These are phyloP conservation scores for Ophthalmolycus amberensis DNA, from an alignment of 2,113 vertebrate species.

Conservation along the genomic window DNA sequence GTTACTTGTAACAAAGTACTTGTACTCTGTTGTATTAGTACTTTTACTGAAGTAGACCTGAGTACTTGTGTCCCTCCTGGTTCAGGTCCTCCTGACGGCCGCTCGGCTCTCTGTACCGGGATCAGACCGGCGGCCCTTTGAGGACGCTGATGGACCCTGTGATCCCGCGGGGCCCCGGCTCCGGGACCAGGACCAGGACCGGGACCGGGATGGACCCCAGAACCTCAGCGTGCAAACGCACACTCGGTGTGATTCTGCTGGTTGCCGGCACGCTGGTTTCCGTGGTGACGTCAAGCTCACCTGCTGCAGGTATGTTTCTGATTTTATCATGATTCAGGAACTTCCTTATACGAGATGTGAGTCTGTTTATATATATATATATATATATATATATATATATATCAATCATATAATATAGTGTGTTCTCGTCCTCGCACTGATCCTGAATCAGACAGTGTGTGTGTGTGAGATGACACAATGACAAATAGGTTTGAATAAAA, in stretches of 20 bases:
- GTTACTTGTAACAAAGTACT: too few species aligned
- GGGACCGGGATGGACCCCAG: slow-evolving; percentile 25
- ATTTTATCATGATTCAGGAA: too few species aligned
- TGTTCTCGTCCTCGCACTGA: too few species aligned
- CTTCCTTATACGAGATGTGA: too few species aligned
- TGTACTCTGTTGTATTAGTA: too few species aligned
- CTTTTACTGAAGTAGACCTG: too few species aligned
- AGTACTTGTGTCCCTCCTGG: neutral
- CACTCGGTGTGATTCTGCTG: slow-evolving; percentile 57
- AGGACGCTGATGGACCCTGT: slow-evolving; percentile 61
- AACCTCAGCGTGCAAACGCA: slow-evolving; percentile 27
- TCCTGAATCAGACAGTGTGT: slow-evolving; percentile 1
- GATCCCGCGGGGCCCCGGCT: slow-evolving; percentile 21
- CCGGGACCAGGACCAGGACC: neutral
- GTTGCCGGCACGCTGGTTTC: slow-evolving; percentile 61
- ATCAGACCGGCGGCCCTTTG: slow-evolving; percentile 24
- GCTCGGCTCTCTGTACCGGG: neutral
- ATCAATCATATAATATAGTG: too few species aligned
- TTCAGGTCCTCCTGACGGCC: slow-evolving; percentile 61
- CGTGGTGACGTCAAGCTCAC: slow-evolving; percentile 66
- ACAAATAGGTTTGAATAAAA: neutral
- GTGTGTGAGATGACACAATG: slow-evolving; percentile 16
- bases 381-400: too few species aligned
- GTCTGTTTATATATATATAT: too few species aligned
- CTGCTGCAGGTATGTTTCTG: slow-evolving; percentile 69